Evolutionary conservation across 2,888 invertebrate species (phyloP), one percentile per base, ranked within the genome.

Genomic region (Ptychoptera albimana): DNA sequence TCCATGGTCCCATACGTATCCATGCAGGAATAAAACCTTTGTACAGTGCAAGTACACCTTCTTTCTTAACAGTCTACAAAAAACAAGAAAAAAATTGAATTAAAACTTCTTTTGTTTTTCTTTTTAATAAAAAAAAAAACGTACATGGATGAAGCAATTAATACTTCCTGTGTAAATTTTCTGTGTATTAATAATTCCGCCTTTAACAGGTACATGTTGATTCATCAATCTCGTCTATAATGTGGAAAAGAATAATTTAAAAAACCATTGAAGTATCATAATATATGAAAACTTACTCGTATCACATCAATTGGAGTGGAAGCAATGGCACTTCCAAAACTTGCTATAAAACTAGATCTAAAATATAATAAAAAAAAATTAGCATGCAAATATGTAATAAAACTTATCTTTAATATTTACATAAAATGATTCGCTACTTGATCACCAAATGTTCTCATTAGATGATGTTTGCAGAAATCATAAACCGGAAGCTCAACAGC

Each of bases 1-100:
- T 93, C 93, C 93, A 94, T 6, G 94, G 93, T 0, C 93, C 93
- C 82, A 94, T 87, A 52, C 93, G 75, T 52, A 94, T 73, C 82
- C 88, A 86, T 16, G 92, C 89, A n/a, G 94, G 94, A 51, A 93
- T 72, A 67, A 94, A 93, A 23, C 93, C 94, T 71, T 91, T 92
- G 69, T 94, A 94, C 45, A 94, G 71, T 31, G 93, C 92, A 55
- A 74, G 65, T 50, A 84, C 66, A 3, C 94, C 93, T 68, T 94
- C 93, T 62, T 77, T 82, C 51, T 77, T 81, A 35, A 91, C 82
- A 39, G 93, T 92, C 76, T 84, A 70, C 5, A 64, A 60, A 50
- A 60, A 63, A 53, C 63, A 7, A 13, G 12, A 16, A 42, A 8
- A 34, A 3, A n/a, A 4, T 35, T 6, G 8, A 6, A 11, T 11